A percentile compares a stretch with the other conserved stretches of the same genome.
Evolutionary conservation across 2,888 invertebrate genomes (phyloP).

Genomic region (Temnothorax unifasciatus): DNA sequence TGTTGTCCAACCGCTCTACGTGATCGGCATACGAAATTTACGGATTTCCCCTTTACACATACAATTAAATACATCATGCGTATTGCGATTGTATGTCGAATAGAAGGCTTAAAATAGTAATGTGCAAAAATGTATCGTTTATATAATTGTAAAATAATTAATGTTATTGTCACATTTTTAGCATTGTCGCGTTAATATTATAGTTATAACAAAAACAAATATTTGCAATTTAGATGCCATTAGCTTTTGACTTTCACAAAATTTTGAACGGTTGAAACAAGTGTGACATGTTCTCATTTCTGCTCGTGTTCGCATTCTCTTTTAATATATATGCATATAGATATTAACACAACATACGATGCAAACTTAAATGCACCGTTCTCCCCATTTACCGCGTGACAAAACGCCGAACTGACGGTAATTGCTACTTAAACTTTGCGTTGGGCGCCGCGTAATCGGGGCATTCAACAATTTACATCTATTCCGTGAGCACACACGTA

Average conservation of each 20-base stretch:
- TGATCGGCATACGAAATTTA: conserved; percentile 81
- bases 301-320: background rate
- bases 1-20: conserved; percentile 78
- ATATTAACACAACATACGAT: background rate
- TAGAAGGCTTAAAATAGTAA: background rate
- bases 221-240: background rate
- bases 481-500: background rate
- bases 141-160: background rate
- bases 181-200: background rate
- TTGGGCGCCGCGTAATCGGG: background rate
- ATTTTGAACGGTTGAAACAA: background rate
- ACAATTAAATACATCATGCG: conserved; percentile 75
- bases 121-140: background rate
- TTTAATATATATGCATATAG: background rate
- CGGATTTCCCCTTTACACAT: conserved; percentile 79
- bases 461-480: conserved; percentile 48
- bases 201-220: background rate
- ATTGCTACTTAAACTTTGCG: conserved; percentile 54
- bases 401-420: conserved; percentile 42
- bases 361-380: conserved; percentile 15
- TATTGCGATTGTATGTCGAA: conserved; percentile 16
- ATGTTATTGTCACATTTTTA: background rate
- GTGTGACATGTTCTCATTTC: background rate
- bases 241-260: background rate
- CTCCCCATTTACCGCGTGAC: background rate